Conservation (phyloP, 2,888 invertebrate genomes). For the Caenorhabditis imperialis region DNA sequence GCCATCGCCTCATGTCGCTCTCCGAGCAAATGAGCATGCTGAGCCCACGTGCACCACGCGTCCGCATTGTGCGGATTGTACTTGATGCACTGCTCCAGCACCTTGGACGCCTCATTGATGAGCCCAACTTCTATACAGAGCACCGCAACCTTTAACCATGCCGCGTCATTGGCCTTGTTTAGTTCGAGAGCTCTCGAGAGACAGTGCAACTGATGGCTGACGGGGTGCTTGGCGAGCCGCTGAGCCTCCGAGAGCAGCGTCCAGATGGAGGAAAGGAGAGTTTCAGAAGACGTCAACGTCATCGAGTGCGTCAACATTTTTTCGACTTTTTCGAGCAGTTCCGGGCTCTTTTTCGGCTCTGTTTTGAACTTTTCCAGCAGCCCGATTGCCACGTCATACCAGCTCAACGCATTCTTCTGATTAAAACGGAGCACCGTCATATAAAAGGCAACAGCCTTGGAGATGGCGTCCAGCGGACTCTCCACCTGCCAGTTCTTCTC, state of each 20-base stretch:
- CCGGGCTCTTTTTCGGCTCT: conserved; percentile 29
- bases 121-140: conserved; percentile 45
- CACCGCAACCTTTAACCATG: conserved; percentile 54
- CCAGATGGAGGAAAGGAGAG: conserved; percentile 55
- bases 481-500: conserved; percentile 40
- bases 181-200: conserved; percentile 51
- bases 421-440: conserved; percentile 34
- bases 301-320: conserved; percentile 44
- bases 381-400: conserved; percentile 52
- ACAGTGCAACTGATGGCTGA: conserved; percentile 50
- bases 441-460: conserved; percentile 45
- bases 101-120: conserved; percentile 29
- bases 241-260: conserved; percentile 48
- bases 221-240: conserved; percentile 18
- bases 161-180: conserved; percentile 57
- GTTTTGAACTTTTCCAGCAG: conserved; percentile 38
- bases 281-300: conserved; percentile 17
- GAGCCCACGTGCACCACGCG: conserved; percentile 62
- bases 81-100: conserved; percentile 55
- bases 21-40: conserved; percentile 38
- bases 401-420: conserved; percentile 33
- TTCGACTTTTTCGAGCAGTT: conserved; percentile 19
- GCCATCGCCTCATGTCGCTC: conserved; percentile 38
- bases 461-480: conserved; percentile 6
- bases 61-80: conserved; percentile 60